Conservation (phyloP, 2,113 vertebrate species). For the Salvator merianae region DNA sequence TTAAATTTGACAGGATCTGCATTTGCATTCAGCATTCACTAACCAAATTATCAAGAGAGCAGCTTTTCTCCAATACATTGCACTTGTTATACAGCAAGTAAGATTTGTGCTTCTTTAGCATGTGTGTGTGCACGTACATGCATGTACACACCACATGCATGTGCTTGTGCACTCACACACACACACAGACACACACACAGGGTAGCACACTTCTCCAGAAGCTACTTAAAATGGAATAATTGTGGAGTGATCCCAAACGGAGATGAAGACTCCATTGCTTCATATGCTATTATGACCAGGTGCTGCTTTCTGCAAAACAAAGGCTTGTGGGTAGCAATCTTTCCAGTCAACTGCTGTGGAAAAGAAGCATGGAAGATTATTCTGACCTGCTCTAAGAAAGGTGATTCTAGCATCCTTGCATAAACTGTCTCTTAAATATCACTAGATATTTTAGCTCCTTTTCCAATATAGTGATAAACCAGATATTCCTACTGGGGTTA, state of each 20-base stretch:
- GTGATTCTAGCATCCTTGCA: no score
- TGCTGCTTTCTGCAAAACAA: background rate
- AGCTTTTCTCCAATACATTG: background rate
- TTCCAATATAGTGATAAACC: constrained; percentile 9
- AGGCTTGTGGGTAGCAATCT: background rate
- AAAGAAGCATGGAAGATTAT: background rate
- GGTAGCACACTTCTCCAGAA: background rate
- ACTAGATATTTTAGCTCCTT: background rate
- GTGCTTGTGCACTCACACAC: no score
- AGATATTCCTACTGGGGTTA: constrained; percentile 19
- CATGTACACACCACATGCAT: no score
- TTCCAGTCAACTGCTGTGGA: background rate
- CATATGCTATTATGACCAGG: background rate
- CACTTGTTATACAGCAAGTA: background rate
- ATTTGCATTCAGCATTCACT: background rate
- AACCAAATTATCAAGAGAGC: background rate
- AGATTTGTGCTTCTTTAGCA: background rate
- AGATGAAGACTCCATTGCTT: background rate
- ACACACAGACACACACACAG: background rate
- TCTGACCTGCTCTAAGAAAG: background rate
- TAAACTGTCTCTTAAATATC: background rate
- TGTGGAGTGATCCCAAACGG: background rate
- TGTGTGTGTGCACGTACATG: no score
- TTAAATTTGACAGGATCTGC: background rate
- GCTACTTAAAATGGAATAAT: background rate